Evolutionary conservation across 2,113 vertebrate genomes (phyloP).

Genomic region (Lycaon pictus): DNA sequence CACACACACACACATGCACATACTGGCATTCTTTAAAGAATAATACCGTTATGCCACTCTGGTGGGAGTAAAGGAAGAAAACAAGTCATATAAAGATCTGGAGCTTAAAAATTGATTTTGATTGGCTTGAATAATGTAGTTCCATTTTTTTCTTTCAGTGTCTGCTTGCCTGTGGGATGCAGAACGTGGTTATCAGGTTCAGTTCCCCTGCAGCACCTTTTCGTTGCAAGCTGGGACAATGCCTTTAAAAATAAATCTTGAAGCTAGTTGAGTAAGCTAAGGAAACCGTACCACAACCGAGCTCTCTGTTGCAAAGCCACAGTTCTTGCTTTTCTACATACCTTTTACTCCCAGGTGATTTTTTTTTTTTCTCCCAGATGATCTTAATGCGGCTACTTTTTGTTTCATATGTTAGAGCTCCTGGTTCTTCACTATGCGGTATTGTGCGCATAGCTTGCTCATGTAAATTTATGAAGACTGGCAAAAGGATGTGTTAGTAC

Average conservation of each 20-base stretch:
- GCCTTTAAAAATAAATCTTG: background rate
- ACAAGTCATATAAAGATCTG: background rate
- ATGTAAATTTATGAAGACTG: constrained; percentile 33
- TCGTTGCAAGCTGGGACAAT: background rate
- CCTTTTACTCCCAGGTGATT: background rate
- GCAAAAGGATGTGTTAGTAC: background rate
- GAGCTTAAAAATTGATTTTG: background rate
- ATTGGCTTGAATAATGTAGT: background rate
- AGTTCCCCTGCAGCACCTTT: background rate
- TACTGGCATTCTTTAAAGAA: background rate
- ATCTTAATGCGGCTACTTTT: background rate
- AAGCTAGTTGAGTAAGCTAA: background rate
- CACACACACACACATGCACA: background rate
- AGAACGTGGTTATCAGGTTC: background rate
- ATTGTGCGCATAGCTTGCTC: background rate
- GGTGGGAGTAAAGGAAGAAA: background rate
- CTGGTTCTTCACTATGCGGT: background rate
- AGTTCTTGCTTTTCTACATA: background rate
- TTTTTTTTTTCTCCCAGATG: too few species aligned
- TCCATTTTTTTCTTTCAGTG: background rate
- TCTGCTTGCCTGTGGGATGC: background rate
- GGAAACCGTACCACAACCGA: background rate
- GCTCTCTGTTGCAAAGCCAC: background rate
- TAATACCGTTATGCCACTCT: background rate
- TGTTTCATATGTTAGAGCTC: background rate